Evolutionary conservation across 2,888 invertebrate species (phyloP).

Genomic region (Callinectes sapidus): DNA sequence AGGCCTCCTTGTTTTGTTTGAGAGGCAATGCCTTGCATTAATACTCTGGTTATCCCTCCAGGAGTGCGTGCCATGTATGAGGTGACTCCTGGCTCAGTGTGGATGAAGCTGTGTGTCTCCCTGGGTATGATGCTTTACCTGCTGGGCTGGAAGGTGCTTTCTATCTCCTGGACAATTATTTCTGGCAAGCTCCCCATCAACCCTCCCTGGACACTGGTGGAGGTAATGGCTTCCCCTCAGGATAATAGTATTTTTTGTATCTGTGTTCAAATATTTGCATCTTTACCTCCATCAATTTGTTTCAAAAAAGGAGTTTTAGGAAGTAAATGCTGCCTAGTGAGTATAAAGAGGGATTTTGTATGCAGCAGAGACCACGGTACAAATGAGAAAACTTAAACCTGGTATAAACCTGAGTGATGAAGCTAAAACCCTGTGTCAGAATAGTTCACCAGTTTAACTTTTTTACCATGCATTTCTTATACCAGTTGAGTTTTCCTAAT

Average conservation of each 20-base stretch:
- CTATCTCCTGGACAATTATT: slow-evolving; percentile 65
- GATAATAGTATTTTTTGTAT: background rate
- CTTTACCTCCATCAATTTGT: background rate
- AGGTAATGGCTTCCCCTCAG: slow-evolving; percentile 50
- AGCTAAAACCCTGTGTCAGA: no score
- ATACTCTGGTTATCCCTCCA: background rate
- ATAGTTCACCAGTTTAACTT: background rate
- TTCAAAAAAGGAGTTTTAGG: background rate
- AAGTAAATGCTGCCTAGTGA: no score
- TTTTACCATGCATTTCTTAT: no score
- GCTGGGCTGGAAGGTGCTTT: slow-evolving; percentile 55
- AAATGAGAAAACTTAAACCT: no score
- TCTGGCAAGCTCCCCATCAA: slow-evolving; percentile 66
- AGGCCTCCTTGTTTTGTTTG: background rate
- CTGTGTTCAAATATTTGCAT: background rate
- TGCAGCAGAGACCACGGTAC: no score
- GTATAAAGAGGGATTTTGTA: no score
- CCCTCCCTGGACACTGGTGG: slow-evolving; percentile 66
- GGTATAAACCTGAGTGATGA: no score
- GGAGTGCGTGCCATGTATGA: slow-evolving; percentile 55
- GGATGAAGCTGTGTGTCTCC: slow-evolving; percentile 61
- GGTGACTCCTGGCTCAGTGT: slow-evolving; percentile 51
- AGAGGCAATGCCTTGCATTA: background rate
- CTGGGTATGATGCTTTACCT: slow-evolving; percentile 61
- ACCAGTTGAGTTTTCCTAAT: no score